Conservation (phyloP, 2,888 invertebrate genomes). For the Tupiocoris notatus region DNA sequence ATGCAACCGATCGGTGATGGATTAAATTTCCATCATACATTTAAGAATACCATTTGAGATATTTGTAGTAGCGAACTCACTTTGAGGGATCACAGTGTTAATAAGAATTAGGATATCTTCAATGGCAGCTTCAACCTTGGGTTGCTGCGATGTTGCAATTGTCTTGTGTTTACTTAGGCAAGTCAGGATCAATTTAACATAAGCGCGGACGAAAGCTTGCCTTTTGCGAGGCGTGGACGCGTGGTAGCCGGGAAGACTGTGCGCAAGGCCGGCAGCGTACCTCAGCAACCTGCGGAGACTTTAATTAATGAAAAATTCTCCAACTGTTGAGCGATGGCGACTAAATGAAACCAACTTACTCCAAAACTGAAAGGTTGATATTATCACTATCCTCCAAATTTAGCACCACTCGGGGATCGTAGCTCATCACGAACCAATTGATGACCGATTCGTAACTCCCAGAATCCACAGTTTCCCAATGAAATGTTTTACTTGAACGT, state of each 20-base stretch:
- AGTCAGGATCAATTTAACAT: constrained; percentile 61
- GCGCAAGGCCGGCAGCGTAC: constrained; percentile 61
- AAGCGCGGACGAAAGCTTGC: constrained; percentile 62
- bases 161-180: constrained; percentile 59
- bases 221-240: constrained; percentile 59
- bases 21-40: too few relatives aligned
- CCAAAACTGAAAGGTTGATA: constrained; percentile 62
- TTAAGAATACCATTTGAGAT: too few relatives aligned
- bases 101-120: constrained; percentile 59
- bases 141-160: constrained; percentile 56
- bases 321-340: too few relatives aligned
- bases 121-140: constrained; percentile 57
- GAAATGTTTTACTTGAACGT: constrained; percentile 62
- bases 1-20: too few relatives aligned
- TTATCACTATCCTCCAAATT: constrained; percentile 55
- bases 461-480: constrained; percentile 66
- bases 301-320: too few relatives aligned
- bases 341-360: constrained; percentile 54
- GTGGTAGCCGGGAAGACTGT: constrained; percentile 55
- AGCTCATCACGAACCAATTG: constrained; percentile 73
- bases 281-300: constrained; percentile 59
- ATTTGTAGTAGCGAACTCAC: too few relatives aligned
- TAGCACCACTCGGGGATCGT: constrained; percentile 68
- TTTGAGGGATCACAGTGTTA: constrained; percentile 56
- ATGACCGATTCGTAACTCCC: constrained; percentile 64